Conservation (phyloP, 2,888 invertebrate species). For the Agrochola circellaris region DNA sequence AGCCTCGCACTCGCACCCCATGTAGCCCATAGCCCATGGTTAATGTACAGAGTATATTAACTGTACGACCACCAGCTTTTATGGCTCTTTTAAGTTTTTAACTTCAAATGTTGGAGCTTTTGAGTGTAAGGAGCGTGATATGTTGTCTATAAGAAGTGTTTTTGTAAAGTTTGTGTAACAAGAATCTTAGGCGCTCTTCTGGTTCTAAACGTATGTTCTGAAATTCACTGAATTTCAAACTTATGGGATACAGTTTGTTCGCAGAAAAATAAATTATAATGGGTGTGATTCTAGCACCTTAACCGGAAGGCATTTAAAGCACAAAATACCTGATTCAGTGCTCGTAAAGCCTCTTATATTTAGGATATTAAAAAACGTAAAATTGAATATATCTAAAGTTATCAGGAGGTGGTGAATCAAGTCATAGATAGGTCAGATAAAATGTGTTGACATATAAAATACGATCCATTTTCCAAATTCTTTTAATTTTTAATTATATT, state of each 20-base stretch:
- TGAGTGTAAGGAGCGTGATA: slow-evolving; percentile 37
- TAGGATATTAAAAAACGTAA: neutral
- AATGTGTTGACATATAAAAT: neutral
- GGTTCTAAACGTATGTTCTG: neutral
- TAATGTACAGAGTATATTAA: slow-evolving; percentile 68
- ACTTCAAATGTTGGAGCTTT: slow-evolving; percentile 33
- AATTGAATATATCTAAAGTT: neutral
- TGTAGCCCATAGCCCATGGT: slow-evolving; percentile 56
- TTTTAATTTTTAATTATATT: no score
- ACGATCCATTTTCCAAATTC: neutral
- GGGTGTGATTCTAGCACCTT: no score
- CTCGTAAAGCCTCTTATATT: neutral
- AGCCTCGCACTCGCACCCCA: slow-evolving; percentile 63
- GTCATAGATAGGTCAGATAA: neutral
- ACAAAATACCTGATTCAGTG: neutral
- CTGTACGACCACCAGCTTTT: slow-evolving; percentile 64
- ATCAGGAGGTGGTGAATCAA: neutral
- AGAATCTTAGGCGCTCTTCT: neutral
- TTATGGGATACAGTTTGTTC: neutral
- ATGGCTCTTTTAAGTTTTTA: slow-evolving; percentile 63
- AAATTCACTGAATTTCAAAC: neutral
- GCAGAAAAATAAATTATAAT: neutral
- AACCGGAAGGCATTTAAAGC: neutral
- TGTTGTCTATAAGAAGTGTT: neutral
- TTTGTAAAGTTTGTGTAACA: neutral